Base-by-base conservation (phyloP, 2,888 invertebrate genomes). In the Mactromeris polynyma region DNA sequence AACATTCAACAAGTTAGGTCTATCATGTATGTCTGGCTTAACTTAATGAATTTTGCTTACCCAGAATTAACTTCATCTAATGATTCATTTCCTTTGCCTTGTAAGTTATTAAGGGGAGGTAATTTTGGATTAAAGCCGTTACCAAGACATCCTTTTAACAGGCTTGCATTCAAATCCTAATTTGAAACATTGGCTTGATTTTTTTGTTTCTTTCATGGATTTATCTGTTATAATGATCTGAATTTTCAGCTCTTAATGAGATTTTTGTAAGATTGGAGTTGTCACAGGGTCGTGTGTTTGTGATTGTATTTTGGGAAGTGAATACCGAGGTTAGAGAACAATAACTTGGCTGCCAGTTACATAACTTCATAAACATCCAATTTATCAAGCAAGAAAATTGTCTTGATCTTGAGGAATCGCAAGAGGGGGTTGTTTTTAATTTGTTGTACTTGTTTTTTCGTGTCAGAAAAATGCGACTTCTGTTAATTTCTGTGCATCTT, bases 271-370 rank as follows among this genome's bases (percentile, higher is more conserved):
- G 73, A 33, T 17, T 33, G 14, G 36, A 33, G 73, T 36, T 36
- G 73, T 36, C 14, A 73, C 33, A 11, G 11, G 36, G 19, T 73
- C 73, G 4, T 36, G 31, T 33, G 9, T 33, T 19, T 73, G 31
- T 73, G 73, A 73, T 73, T 73, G 73, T 73, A 73, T 73, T 73
- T 73, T 36, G 4, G 17, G 33, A 19, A 33, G 33, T 36, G 14
- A 73, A 73, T 73, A 36, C 14, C 1, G 31, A 36, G 36, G 73
- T 73, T 73, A 73, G 73, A 11, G 73, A 17, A 73, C 31, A 33
- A 73, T 73, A 36, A 17, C 73, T 73, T 36, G 9, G 33, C 73
- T 73, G 73, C 36, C 73, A 73, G 36, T 73, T 73, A 33, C 73
- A 36, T 73, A 33, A 73, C 36, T 73, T 73, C 73, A 73, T 36